Evolutionary conservation across 2,797 vertebrate species (phyloP).

Genomic region (Onychomys arenicola): DNA sequence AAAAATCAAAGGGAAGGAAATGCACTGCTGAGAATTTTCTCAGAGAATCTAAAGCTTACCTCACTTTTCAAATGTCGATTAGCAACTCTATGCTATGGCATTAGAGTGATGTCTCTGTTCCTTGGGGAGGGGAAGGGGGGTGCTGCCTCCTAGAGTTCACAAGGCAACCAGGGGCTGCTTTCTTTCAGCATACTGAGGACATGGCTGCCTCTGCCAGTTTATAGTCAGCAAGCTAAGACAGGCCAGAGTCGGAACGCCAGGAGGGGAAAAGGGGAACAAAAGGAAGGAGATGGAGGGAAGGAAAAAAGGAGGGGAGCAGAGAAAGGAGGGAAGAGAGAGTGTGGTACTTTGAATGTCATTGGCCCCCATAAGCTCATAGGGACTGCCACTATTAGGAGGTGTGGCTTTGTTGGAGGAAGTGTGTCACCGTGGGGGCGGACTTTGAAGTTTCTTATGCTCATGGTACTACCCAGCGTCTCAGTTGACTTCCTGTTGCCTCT

Average conservation of each 20-base stretch:
- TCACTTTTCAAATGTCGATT: not conserved
- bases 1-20: not conserved
- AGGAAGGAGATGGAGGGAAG: not conserved
- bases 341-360: not conserved
- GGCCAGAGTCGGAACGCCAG: not conserved
- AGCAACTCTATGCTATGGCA: not conserved
- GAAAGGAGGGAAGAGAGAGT: not conserved
- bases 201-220: too few relatives aligned
- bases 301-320: not conserved
- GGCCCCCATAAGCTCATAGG: not conserved
- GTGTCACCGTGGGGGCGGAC: not conserved
- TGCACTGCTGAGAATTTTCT: not conserved
- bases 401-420: not conserved
- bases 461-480: not conserved
- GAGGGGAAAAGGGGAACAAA: fast-evolving
- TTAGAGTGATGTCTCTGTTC: not conserved
- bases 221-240: not conserved
- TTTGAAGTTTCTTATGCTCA: not conserved
- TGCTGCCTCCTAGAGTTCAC: not conserved
- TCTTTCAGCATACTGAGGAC: not conserved
- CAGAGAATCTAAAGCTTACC: not conserved
- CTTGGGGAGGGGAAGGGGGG: not conserved
- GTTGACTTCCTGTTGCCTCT: not conserved
- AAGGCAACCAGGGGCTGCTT: not conserved
- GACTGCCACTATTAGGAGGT: not conserved